A percentile compares a stretch with the other conserved stretches of the same genome.
Evolutionary conservation across 1,140 invertebrate genomes (phyloP).

Genomic region (Homarus americanus): DNA sequence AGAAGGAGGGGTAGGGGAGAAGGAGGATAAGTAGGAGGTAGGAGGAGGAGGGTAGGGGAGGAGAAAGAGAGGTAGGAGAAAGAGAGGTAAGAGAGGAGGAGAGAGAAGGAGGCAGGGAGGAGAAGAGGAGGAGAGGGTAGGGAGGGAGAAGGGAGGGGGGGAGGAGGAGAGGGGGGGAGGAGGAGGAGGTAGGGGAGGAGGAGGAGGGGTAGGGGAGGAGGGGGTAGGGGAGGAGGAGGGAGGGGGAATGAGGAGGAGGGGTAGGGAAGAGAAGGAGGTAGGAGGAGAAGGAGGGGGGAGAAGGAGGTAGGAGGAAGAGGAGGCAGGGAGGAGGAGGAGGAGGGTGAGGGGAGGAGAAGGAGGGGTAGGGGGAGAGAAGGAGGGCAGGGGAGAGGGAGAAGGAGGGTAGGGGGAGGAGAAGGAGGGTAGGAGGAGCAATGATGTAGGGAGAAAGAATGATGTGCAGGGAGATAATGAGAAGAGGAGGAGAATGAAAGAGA

Average conservation of each 20-base stretch:
- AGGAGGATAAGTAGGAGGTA: background rate
- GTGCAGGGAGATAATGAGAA: background rate
- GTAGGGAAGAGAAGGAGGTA: background rate
- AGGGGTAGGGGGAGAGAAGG: background rate
- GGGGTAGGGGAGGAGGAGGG: background rate
- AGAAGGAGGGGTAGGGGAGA: background rate
- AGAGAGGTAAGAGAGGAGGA: background rate
- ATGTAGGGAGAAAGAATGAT: background rate
- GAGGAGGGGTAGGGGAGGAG: background rate
- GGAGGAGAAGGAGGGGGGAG: constrained; percentile 22
- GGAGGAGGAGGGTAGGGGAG: background rate
- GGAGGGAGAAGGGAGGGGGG: constrained; percentile 7
- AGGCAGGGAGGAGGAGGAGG: background rate
- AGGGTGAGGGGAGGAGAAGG: background rate
- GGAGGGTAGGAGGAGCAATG: background rate
- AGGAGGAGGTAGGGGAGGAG: background rate
- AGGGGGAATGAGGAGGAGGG: background rate
- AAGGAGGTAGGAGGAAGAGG: constrained; percentile 5
- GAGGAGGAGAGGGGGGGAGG: constrained; percentile 1
- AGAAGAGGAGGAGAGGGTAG: constrained; percentile 11
- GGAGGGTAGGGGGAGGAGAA: constrained; percentile 1
- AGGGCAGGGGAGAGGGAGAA: background rate
- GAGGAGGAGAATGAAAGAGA: background rate
- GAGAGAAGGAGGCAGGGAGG: background rate
- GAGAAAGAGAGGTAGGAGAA: background rate